Evolutionary conservation across 1,140 invertebrate genomes (phyloP), one percentile per base, ranked within the genome.

Genomic region (Neodiprion pinetum): DNA sequence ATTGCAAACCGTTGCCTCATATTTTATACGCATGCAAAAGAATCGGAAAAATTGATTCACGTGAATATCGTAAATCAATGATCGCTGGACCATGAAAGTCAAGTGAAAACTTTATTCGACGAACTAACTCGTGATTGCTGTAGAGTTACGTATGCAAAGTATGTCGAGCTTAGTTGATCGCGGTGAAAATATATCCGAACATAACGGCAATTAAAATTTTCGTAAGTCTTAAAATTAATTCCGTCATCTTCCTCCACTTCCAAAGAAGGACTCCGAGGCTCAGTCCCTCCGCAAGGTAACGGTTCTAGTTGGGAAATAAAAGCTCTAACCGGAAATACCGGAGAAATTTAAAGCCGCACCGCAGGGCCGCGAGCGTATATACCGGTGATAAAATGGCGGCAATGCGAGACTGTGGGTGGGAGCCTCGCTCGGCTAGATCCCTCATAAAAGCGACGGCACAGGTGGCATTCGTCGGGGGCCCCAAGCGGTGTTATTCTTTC

Each of bases 361-460:
- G 2, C 28, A 40, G 28, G 28, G 28, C 53, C 1, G 7, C 4
- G n/a, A n/a, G n/a, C 11, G 53, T 61, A 11, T 12, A n/a, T 61
- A n/a, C 11, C n/a, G 53, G 53, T 61, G 53, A 61, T 61, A 61
- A 61, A 61, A 61, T n/a, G 53, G 53, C 53, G 53, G n/a, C 53
- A 61, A 61, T 61, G 11, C 53, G 11, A 61, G 53, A 61, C 53
- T 2, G 53, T 61, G 53, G 53, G 11, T 61, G 11, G 53, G 53
- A 4, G 53, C n/a, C 28, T 40, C 28, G 53, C 53, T 61, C 53
- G 11, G 53, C 53, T 11, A 61, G 53, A 61, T 61, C 53, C 53
- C 53, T 61, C 53, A 61, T 61, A 61, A 61, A 61, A 61, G 53
- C 11, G 53, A n/a, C 11, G 28, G 53, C 53, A 61, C 53, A 61